A percentile compares a stretch with the other conserved stretches of the same genome.
Conservation (phyloP, 2,797 vertebrate genomes). For the Chrysocyon brachyurus region DNA sequence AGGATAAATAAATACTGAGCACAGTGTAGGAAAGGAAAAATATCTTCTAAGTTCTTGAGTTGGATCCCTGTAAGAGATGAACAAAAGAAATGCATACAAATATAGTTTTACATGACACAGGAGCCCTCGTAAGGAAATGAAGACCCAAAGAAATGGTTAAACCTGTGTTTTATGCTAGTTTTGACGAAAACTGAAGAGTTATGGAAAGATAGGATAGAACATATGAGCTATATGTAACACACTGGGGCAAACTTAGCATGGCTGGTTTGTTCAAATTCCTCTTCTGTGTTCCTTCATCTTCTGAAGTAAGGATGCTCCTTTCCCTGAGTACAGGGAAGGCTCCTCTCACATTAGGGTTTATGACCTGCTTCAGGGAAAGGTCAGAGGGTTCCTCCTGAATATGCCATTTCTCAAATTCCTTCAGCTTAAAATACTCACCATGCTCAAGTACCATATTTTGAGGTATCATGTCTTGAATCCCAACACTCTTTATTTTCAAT, state of each 20-base stretch:
- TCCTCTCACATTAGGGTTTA: background rate
- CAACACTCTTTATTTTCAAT: background rate
- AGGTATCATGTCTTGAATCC: background rate
- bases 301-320: background rate
- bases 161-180: background rate
- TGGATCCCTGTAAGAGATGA: background rate
- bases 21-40: background rate
- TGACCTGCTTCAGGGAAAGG: background rate
- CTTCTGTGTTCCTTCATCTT: background rate
- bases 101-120: background rate
- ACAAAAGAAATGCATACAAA: background rate
- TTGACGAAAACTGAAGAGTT: background rate
- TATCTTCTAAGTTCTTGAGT: background rate
- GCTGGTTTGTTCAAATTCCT: background rate
- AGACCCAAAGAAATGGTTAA: background rate
- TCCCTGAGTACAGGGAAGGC: background rate
- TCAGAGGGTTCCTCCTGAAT: background rate
- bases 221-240: background rate
- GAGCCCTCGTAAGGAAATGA: background rate
- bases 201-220: background rate
- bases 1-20: background rate
- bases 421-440: background rate
- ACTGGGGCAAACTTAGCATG: background rate
- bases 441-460: background rate
- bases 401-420: background rate